phyloP scores from a whole-genome alignment of 2,888 invertebrate genomes.

The Nymphalis urticae region DNA sequence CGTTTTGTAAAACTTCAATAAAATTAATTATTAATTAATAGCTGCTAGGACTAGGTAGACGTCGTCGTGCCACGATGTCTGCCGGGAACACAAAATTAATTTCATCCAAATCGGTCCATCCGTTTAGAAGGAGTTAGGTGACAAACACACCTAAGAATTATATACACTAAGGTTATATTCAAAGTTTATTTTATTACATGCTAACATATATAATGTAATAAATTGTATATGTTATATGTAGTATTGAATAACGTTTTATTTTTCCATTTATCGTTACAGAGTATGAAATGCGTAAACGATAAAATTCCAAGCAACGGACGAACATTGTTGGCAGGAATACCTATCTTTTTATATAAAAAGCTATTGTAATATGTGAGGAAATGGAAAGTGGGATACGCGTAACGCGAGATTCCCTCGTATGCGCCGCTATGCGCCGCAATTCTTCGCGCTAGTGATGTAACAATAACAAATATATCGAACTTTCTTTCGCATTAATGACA shows the following conservation, averaged over 20 bases:
- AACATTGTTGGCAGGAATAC: constrained; percentile 29
- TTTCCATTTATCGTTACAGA: neutral
- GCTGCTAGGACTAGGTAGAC: too few species aligned
- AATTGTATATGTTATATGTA: too few species aligned
- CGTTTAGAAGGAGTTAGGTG: too few species aligned
- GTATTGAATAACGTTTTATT: neutral
- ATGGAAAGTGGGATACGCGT: constrained; percentile 74
- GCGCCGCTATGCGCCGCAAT: constrained; percentile 64
- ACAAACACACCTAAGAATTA: too few species aligned
- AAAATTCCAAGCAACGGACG: constrained; percentile 25
- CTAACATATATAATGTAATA: neutral
- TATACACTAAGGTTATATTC: too few species aligned
- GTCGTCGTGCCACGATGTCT: too few species aligned
- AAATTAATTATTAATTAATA: too few species aligned
- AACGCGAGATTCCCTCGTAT: constrained; percentile 71
- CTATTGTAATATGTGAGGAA: constrained; percentile 56
- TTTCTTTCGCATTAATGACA: neutral
- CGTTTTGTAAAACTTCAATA: too few species aligned
- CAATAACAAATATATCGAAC: neutral
- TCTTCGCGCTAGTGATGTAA: constrained; percentile 54
- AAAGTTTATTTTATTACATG: neutral
- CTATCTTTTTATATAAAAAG: constrained; percentile 30
- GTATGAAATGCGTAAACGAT: constrained; percentile 10
- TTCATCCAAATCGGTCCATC: too few species aligned
- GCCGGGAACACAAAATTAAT: too few species aligned